phyloP scores from a whole-genome alignment of 2,113 vertebrate genomes.

The Leiothrix lutea region DNA sequence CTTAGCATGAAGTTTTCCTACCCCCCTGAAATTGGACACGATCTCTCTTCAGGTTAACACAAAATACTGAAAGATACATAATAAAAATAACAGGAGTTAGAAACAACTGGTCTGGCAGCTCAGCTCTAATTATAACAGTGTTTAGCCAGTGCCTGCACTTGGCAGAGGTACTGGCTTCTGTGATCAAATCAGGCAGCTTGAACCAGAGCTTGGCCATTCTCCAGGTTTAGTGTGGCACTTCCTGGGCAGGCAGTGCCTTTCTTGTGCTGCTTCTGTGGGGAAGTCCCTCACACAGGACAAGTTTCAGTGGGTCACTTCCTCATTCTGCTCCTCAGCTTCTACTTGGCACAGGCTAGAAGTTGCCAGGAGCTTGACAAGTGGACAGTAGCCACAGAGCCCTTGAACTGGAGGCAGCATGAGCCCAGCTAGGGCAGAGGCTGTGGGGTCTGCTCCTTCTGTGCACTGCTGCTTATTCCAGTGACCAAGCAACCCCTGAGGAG shows the following conservation, averaged over 20 bases:
- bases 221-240: not conserved
- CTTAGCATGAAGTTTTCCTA: not conserved
- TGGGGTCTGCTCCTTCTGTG: not conserved
- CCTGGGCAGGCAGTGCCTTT: not conserved
- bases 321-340: not conserved
- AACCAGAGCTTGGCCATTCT: not conserved
- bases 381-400: not conserved
- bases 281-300: not conserved
- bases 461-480: not conserved
- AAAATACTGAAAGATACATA: not conserved
- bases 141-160: not conserved
- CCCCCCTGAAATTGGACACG: fast-evolving
- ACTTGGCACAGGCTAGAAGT: not conserved
- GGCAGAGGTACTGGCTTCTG: not conserved
- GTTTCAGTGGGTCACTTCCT: not conserved
- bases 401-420: not conserved
- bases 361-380: not conserved
- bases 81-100: not conserved
- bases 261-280: not conserved
- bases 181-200: not conserved
- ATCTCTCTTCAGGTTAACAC: not conserved
- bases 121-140: not conserved
- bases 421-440: not conserved
- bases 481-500: not conserved
- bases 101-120: not conserved